Percentiles rank a stretch among this genome's conserved stretches.
Evolutionary conservation across 2,797 vertebrate species (phyloP).

Genomic region (Corythornis leucogaster): DNA sequence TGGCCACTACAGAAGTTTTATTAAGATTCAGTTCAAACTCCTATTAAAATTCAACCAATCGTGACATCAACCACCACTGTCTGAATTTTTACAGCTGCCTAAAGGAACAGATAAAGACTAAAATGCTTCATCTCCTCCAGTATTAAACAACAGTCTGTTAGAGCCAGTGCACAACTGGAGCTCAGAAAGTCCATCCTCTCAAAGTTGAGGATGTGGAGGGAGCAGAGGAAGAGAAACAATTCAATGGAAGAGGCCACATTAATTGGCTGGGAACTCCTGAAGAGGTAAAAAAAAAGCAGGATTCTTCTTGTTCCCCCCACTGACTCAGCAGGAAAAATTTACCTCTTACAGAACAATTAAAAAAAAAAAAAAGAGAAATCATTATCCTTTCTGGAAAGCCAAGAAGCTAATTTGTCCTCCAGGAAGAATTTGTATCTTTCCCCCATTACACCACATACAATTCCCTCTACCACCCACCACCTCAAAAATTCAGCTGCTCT

Average conservation of each 20-base stretch:
- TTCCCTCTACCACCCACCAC: not conserved
- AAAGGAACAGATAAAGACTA: slow-evolving; percentile 42
- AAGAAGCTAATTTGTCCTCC: not conserved
- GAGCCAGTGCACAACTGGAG: slow-evolving; percentile 23
- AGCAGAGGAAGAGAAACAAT: not conserved
- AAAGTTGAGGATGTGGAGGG: not conserved
- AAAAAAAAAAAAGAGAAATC: not conserved
- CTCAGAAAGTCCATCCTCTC: slow-evolving; percentile 2
- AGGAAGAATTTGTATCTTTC: not conserved
- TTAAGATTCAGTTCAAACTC: slow-evolving; percentile 7
- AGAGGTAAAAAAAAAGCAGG: not conserved
- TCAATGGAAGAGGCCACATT: not conserved
- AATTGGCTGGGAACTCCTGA: not conserved
- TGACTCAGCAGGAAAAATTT: not conserved
- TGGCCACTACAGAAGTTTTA: not conserved
- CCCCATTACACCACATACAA: not conserved
- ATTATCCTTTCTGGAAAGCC: not conserved
- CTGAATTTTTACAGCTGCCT: slow-evolving; percentile 24
- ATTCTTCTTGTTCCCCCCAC: not conserved
- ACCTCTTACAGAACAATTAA: not conserved
- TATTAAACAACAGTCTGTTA: not conserved
- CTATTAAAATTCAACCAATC: slow-evolving; percentile 47
- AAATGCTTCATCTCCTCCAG: slow-evolving; percentile 18
- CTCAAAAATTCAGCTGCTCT: not conserved
- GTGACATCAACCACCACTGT: not conserved